phyloP scores from a whole-genome alignment of 2,113 vertebrate genomes.

The Girardinichthys multiradiatus region DNA sequence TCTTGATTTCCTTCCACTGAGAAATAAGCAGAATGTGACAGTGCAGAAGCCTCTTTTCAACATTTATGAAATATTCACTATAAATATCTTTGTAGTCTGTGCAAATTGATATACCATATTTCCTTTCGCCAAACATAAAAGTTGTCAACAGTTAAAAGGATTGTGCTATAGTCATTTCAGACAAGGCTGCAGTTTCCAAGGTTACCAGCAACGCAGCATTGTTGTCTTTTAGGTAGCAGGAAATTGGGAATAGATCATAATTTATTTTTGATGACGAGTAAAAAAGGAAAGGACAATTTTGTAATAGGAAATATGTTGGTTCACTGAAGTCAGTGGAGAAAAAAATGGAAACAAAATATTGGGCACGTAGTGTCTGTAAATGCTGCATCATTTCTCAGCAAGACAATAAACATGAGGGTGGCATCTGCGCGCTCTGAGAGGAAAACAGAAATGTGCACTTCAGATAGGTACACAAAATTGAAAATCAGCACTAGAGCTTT shows the following conservation, averaged over 20 bases:
- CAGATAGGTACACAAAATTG: slow-evolving; percentile 3
- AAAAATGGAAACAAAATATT: not conserved
- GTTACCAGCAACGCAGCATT: slow-evolving; percentile 60
- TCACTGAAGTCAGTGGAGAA: not conserved
- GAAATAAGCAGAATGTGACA: slow-evolving; percentile 7
- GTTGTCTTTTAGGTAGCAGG: slow-evolving; percentile 20
- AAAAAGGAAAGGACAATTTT: slow-evolving; percentile 23
- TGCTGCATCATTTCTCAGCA: not conserved
- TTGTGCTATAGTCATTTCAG: slow-evolving; percentile 45
- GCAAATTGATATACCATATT: slow-evolving; percentile 7
- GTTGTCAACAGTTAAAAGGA: slow-evolving; percentile 34
- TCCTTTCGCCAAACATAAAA: slow-evolving; percentile 12
- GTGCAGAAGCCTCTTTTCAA: not conserved
- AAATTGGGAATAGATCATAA: slow-evolving; percentile 40
- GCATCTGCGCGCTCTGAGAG: slow-evolving; percentile 4
- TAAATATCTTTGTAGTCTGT: not conserved
- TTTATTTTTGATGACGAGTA: slow-evolving; percentile 50
- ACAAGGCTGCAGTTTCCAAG: slow-evolving; percentile 71
- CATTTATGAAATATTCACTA: not conserved
- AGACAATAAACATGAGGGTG: slow-evolving; percentile 19
- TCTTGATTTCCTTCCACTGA: slow-evolving; percentile 32
- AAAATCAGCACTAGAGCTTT: slow-evolving; percentile 12
- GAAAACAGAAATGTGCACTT: not conserved
- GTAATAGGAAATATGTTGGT: slow-evolving; percentile 30
- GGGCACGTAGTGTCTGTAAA: not conserved